A percentile compares a stretch with the other conserved stretches of the same genome.
These are phyloP conservation scores for Gasterosteus aculeatus DNA, from an alignment of 2,113 vertebrate species.

Conservation along the genomic window DNA sequence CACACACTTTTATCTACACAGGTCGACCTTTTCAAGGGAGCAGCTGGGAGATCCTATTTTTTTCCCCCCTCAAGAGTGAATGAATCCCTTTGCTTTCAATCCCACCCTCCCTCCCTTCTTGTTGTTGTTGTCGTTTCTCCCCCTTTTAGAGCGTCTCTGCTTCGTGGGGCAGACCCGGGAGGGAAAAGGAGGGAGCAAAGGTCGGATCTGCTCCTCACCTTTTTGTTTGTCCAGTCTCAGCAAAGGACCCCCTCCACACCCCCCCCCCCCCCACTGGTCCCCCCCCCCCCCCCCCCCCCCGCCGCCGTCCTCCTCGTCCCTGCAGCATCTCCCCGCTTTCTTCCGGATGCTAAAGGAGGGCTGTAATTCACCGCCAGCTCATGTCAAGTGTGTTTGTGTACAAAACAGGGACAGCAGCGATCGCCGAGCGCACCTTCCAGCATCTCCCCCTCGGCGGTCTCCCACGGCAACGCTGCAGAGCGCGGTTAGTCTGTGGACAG, in stretches of 20 bases:
- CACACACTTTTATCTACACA: conserved; percentile 22
- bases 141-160: conserved; percentile 19
- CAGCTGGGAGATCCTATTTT: not conserved
- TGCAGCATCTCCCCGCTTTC: not conserved
- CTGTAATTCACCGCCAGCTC: conserved; percentile 51
- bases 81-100: conserved; percentile 4
- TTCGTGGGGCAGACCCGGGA: not conserved
- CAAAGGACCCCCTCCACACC: conserved; percentile 1
- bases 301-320: not conserved
- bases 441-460: conserved; percentile 34
- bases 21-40: conserved; percentile 35
- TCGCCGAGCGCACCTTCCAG: conserved; percentile 6
- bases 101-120: not conserved
- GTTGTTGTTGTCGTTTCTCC: conserved; percentile 1
- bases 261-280: too few species aligned
- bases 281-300: not conserved
- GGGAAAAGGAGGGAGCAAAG: not conserved
- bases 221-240: conserved; percentile 13
- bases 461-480: conserved; percentile 44
- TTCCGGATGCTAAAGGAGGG: conserved; percentile 21
- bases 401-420: conserved; percentile 29
- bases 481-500: conserved; percentile 18
- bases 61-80: conserved; percentile 1
- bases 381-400: conserved; percentile 52
- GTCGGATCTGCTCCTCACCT: not conserved